Conservation (phyloP, 2,888 invertebrate genomes). For the Auanema freiburgensis region DNA sequence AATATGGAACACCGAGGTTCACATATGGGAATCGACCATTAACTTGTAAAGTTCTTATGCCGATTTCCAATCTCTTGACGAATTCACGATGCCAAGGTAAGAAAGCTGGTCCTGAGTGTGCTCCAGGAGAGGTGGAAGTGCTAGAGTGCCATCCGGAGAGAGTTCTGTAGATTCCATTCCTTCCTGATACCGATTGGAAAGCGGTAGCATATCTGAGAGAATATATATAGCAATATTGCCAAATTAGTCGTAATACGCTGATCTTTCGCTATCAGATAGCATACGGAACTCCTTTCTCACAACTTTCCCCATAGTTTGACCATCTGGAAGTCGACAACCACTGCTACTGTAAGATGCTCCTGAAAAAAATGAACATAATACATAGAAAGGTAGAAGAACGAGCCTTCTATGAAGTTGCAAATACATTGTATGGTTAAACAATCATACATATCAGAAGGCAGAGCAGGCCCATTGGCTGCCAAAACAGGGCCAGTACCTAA, state of each 20-base stretch:
- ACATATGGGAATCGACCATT: constrained; percentile 15
- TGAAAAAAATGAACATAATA: background rate
- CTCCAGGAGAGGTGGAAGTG: background rate
- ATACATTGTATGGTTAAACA: constrained; percentile 7
- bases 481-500: background rate
- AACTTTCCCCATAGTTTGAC: background rate
- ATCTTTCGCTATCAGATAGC: background rate
- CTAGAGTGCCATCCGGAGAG: background rate
- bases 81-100: constrained; percentile 11
- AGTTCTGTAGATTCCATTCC: background rate
- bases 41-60: constrained; percentile 9
- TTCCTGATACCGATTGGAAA: background rate
- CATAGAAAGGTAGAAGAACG: background rate
- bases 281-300: constrained; percentile 2
- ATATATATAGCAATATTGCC: too few species aligned
- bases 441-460: constrained; percentile 2
- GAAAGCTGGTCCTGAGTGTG: constrained; percentile 7
- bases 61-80: constrained; percentile 17
- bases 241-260: background rate
- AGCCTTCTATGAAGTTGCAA: background rate
- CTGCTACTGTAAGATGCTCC: background rate
- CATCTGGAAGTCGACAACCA: constrained; percentile 1
- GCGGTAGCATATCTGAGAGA: background rate
- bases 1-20: constrained; percentile 12
- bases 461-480: background rate